phyloP scores from a whole-genome alignment of 2,113 vertebrate genomes.

The Nerophis ophidion region DNA sequence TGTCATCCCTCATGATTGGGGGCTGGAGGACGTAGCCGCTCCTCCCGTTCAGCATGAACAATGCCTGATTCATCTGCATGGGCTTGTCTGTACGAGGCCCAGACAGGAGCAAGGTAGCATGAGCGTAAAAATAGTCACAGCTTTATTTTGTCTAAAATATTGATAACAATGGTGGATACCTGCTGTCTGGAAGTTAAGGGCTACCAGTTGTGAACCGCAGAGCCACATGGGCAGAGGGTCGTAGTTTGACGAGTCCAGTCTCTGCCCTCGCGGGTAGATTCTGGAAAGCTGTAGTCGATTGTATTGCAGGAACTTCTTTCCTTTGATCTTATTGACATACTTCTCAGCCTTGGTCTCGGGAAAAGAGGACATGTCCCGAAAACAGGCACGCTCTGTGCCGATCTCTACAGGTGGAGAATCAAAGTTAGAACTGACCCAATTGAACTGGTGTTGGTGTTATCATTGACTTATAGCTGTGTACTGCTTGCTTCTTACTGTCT shows the following conservation, averaged over 20 bases:
- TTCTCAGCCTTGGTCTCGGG: slow-evolving; percentile 97
- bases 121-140: not conserved
- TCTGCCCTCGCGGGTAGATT: slow-evolving; percentile 96
- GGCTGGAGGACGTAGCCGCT: slow-evolving; percentile 94
- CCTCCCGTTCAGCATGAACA: slow-evolving; percentile 88
- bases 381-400: slow-evolving; percentile 91
- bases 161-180: slow-evolving; percentile 64
- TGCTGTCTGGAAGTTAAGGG: slow-evolving; percentile 97
- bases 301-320: slow-evolving; percentile 97
- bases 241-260: slow-evolving; percentile 97
- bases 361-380: slow-evolving; percentile 97
- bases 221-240: slow-evolving; percentile 98
- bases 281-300: slow-evolving; percentile 95
- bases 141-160: not conserved
- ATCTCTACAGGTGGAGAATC: slow-evolving; percentile 77
- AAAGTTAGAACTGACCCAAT: not conserved
- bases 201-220: slow-evolving; percentile 95
- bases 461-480: not conserved
- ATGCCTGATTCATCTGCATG: slow-evolving; percentile 99
- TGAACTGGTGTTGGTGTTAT: not conserved
- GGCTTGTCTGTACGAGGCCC: slow-evolving; percentile 81
- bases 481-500: slow-evolving; percentile 81
- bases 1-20: slow-evolving; percentile 85
- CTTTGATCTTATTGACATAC: slow-evolving; percentile 92
- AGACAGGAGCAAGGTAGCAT: not conserved